Percentiles rank a stretch among this genome's conserved stretches.
These are phyloP conservation scores for Dinomys branickii DNA, from an alignment of 2,113 vertebrate genomes.

Conservation along the genomic window DNA sequence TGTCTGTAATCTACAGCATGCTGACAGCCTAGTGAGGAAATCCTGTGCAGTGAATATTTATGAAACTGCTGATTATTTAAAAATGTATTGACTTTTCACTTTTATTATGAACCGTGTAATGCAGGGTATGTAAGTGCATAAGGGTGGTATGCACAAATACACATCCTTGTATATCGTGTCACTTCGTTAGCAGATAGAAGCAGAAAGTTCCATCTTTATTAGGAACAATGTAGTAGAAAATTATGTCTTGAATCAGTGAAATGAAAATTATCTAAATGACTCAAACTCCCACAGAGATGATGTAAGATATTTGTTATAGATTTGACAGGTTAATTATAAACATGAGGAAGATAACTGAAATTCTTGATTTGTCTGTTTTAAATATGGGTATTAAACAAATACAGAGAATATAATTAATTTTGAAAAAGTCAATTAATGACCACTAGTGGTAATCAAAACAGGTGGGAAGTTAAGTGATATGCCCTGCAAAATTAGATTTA, in stretches of 20 bases:
- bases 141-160: neutral
- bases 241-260: constrained; percentile 66
- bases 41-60: constrained; percentile 64
- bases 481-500: constrained; percentile 28
- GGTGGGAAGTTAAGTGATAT: constrained; percentile 21
- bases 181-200: constrained; percentile 26
- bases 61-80: constrained; percentile 67
- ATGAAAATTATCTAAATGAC: constrained; percentile 80
- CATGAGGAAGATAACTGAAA: constrained; percentile 59
- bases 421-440: constrained; percentile 48
- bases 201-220: constrained; percentile 15
- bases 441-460: constrained; percentile 42
- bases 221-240: neutral
- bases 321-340: constrained; percentile 82
- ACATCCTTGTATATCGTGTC: constrained; percentile 36
- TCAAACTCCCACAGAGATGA: constrained; percentile 79
- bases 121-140: neutral
- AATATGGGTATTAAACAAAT: constrained; percentile 67
- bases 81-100: constrained; percentile 71
- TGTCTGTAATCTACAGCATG: constrained; percentile 75
- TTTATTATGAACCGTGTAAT: constrained; percentile 60
- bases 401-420: neutral
- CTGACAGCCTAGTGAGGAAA: constrained; percentile 70
- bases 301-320: constrained; percentile 77
- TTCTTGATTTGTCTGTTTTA: constrained; percentile 68